A percentile compares a stretch with the other conserved stretches of the same genome.
These are phyloP conservation scores for Hoplias malabaricus DNA, from an alignment of 2,113 vertebrate species.

Conservation along the genomic window DNA sequence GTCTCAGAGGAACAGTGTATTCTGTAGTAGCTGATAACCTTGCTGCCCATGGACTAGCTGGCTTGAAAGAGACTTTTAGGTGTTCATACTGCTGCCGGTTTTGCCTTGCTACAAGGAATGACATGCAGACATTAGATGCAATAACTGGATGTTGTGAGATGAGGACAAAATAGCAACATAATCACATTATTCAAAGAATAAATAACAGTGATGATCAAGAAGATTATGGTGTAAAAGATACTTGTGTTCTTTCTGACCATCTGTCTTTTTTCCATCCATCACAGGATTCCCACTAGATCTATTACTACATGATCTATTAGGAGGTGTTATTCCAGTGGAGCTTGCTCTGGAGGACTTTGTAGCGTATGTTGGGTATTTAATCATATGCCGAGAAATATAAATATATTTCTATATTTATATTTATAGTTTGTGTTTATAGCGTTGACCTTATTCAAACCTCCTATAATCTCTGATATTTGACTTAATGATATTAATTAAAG, in stretches of 20 bases:
- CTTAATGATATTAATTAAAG: too few relatives aligned
- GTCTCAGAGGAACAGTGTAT: constrained; percentile 26
- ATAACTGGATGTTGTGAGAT: constrained; percentile 22
- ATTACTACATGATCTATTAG: constrained; percentile 46
- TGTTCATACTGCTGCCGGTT: constrained; percentile 33
- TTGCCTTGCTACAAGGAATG: too few relatives aligned
- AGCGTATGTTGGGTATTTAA: too few relatives aligned
- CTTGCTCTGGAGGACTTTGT: too few relatives aligned
- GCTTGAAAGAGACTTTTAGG: constrained; percentile 47
- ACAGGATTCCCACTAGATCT: constrained; percentile 43
- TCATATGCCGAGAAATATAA: too few relatives aligned
- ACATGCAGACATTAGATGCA: too few relatives aligned
- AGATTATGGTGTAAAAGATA: constrained; percentile 35
- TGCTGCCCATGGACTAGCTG: constrained; percentile 44
- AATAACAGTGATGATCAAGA: not conserved
- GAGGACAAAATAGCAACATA: constrained; percentile 36
- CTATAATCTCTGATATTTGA: too few relatives aligned
- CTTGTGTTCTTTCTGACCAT: constrained; percentile 44
- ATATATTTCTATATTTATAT: too few relatives aligned
- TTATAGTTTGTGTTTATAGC: too few relatives aligned
- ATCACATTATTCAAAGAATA: constrained; percentile 10
- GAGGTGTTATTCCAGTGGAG: constrained; percentile 44
- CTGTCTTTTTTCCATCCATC: constrained; percentile 30
- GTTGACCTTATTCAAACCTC: too few relatives aligned
- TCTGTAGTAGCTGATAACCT: constrained; percentile 51